A percentile compares a stretch with the other conserved stretches of the same genome.
Evolutionary conservation across 2,888 invertebrate genomes (phyloP).

Genomic region (Punctoribates punctum): DNA sequence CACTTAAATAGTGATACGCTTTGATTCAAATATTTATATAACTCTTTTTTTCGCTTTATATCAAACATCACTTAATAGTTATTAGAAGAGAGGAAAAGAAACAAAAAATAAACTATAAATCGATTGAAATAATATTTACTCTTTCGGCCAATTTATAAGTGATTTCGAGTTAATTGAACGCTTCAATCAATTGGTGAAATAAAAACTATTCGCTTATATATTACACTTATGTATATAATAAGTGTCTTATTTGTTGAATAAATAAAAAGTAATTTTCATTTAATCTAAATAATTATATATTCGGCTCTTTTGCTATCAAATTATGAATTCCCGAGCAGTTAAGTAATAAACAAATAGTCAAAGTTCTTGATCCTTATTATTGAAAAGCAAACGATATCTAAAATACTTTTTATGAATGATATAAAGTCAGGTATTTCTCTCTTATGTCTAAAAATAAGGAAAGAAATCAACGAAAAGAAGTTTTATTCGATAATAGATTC

Average conservation of each 20-base stretch:
- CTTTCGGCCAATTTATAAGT: neutral
- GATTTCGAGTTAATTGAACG: neutral
- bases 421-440: neutral
- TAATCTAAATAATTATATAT: too few relatives aligned
- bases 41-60: neutral
- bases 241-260: too few relatives aligned
- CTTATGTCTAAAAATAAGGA: neutral
- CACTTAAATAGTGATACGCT: constrained; percentile 10
- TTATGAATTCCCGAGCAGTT: too few relatives aligned
- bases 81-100: neutral
- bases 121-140: neutral
- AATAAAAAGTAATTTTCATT: too few relatives aligned
- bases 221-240: too few relatives aligned
- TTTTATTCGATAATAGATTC: neutral
- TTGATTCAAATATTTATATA: neutral
- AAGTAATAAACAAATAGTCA: too few relatives aligned
- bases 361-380: too few relatives aligned
- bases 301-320: too few relatives aligned
- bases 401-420: neutral
- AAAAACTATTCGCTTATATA: too few relatives aligned
- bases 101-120: too few relatives aligned
- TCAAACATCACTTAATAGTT: neutral
- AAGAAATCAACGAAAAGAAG: neutral
- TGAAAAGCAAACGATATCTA: neutral
- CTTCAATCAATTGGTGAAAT: too few relatives aligned